These are phyloP conservation scores for Regulus satrapa DNA, from an alignment of 2,113 vertebrate species.

Conservation along the genomic window DNA sequence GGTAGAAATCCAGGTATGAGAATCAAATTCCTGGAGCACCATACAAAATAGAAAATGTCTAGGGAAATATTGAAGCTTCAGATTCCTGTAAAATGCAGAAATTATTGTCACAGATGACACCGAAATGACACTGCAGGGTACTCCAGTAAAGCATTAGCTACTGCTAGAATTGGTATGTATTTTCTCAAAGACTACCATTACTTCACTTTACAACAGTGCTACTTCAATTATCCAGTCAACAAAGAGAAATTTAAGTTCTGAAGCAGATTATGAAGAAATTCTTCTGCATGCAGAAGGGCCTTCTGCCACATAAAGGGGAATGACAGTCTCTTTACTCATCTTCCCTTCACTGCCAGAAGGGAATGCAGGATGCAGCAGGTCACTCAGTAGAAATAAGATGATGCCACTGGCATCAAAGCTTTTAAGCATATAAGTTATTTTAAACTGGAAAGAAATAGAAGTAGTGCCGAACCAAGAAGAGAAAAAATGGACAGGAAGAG, in stretches of 20 bases:
- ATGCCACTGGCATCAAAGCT: not conserved
- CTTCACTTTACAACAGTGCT: not conserved
- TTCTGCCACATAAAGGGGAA: not conserved
- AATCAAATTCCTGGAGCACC: not conserved
- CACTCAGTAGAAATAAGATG: not conserved
- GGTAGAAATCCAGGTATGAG: not conserved
- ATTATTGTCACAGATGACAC: not conserved
- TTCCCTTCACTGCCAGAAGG: not conserved
- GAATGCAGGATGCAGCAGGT: not conserved
- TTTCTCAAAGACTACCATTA: not conserved
- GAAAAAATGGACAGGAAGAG: not conserved
- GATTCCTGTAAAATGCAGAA: not conserved
- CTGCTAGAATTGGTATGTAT: not conserved
- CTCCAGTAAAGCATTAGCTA: not conserved
- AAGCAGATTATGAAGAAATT: not conserved
- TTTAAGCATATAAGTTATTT: not conserved
- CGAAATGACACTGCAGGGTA: not conserved
- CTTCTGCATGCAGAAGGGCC: not conserved
- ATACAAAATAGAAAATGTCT: not conserved
- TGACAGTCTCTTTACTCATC: not conserved
- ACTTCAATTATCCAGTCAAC: not conserved
- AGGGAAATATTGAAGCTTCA: not conserved
- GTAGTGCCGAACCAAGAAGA: not conserved
- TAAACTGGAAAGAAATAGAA: not conserved
- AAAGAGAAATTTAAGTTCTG: not conserved